phyloP scores from a whole-genome alignment of 35 echinoderm and acorn worm species.

The Strongylocentrotus purpuratus region DNA sequence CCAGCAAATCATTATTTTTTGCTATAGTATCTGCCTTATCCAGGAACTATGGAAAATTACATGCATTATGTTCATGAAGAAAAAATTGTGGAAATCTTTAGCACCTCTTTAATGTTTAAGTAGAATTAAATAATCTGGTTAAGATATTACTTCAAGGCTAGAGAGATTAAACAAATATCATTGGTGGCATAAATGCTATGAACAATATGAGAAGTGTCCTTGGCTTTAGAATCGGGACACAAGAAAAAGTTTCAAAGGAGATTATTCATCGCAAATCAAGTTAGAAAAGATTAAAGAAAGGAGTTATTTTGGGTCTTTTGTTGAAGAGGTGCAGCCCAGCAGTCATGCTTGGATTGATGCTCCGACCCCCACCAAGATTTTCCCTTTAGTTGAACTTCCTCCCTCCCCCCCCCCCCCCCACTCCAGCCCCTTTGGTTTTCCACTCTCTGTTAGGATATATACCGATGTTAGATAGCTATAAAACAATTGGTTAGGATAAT shows the following conservation, averaged over 20 bases:
- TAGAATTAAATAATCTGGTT: background rate
- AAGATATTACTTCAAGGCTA: background rate
- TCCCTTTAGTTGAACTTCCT: too few species aligned
- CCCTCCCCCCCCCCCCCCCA: background rate
- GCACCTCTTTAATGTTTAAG: too few species aligned
- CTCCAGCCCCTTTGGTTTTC: background rate
- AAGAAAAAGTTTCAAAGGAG: background rate
- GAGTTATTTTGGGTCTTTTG: background rate
- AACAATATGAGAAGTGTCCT: background rate
- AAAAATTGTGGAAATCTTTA: too few species aligned
- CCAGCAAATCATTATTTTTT: too few species aligned
- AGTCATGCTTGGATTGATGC: too few species aligned
- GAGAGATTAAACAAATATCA: background rate
- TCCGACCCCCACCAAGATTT: too few species aligned
- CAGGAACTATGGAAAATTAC: too few species aligned
- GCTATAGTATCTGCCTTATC: too few species aligned
- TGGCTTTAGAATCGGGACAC: background rate
- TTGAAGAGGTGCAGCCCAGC: background rate
- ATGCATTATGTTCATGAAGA: too few species aligned
- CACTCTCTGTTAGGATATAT: background rate
- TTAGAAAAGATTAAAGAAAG: background rate
- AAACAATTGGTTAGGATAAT: too few species aligned
- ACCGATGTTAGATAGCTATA: too few species aligned
- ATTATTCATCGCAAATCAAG: background rate
- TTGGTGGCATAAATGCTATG: background rate